phyloP scores from a whole-genome alignment of 2,888 invertebrate species.

The Opisthograptis luteolata region DNA sequence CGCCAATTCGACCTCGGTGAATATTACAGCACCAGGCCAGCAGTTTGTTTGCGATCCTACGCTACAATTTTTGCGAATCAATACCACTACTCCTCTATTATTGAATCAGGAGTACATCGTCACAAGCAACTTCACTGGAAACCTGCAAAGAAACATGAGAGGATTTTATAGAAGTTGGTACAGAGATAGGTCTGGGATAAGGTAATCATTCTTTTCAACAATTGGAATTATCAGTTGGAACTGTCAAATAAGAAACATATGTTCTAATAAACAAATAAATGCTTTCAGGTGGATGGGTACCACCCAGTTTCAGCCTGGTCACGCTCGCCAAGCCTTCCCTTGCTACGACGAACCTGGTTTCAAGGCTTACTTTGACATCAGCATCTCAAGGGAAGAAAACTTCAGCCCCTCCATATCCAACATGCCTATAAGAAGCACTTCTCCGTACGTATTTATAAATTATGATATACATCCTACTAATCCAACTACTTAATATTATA shows the following conservation, averaged over 20 bases:
- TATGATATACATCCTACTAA: no score
- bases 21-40: constrained; percentile 45
- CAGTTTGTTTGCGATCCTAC: constrained; percentile 54
- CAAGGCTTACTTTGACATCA: constrained; percentile 90
- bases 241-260: no score
- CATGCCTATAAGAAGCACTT: constrained; percentile 82
- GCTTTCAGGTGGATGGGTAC: constrained; percentile 88
- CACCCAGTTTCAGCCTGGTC: constrained; percentile 92
- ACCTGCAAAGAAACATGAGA: constrained; percentile 88
- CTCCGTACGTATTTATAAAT: constrained; percentile 49
- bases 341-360: constrained; percentile 94
- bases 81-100: constrained; percentile 41
- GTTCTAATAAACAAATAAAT: no score
- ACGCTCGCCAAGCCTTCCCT: constrained; percentile 92
- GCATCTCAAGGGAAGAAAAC: constrained; percentile 82
- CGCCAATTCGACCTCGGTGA: background rate
- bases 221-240: no score
- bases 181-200: constrained; percentile 80
- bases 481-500: no score
- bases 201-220: constrained; percentile 42
- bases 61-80: constrained; percentile 60
- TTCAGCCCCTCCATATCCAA: constrained; percentile 85
- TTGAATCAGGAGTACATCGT: constrained; percentile 81
- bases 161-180: constrained; percentile 94
- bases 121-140: constrained; percentile 86